Evolutionary conservation across 2,888 invertebrate species (phyloP), one percentile per base, ranked within the genome.

Genomic region (Zygaena filipendulae): DNA sequence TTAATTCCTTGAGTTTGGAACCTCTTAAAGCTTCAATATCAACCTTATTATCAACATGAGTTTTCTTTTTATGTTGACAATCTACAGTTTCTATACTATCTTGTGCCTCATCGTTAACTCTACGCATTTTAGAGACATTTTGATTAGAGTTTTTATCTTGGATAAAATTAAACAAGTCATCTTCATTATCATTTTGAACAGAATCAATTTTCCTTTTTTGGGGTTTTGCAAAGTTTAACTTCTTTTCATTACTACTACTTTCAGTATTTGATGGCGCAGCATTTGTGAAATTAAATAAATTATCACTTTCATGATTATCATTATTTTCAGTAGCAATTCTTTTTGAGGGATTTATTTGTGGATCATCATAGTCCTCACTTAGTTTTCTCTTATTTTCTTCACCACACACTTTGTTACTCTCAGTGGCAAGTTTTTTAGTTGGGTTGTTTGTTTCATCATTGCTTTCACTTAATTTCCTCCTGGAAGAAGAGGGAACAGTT

Each of bases 151-250:
- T 16, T 29, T 47, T 51, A 32, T 60, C 52, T 39, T 53, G 51
- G 25, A 77, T 52, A 60, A 79, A 79, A 45, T 77, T 71, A 38
- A 77, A 79, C 30, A 74, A 49, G 33, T 66, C 55, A 28, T 63
- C 68, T 32, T 69, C 70, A 47, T 66, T 59, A 47, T 66, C 59
- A 40, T 49, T 46, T 29, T 49, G 43, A 16, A 22, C 40, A 31
- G 43, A 42, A 36, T 56, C 48, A 12, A 59, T 36, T 47, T 70
- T 71, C 27, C 67, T 59, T 43, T 71, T 75, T 21, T 52, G 48
- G 28, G 68, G 68, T 40, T 66, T 68, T 11, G 50, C 34, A 35
- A 68, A 53, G 45, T 63, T 70, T n/a, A 71, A 46, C 40, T 56
- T 63, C 31, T 61, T 64, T 21, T 43, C 39, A 36, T 44, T 27